These are phyloP conservation scores for Dilophus febrilis DNA, from an alignment of 2,888 invertebrate genomes.

Conservation along the genomic window DNA sequence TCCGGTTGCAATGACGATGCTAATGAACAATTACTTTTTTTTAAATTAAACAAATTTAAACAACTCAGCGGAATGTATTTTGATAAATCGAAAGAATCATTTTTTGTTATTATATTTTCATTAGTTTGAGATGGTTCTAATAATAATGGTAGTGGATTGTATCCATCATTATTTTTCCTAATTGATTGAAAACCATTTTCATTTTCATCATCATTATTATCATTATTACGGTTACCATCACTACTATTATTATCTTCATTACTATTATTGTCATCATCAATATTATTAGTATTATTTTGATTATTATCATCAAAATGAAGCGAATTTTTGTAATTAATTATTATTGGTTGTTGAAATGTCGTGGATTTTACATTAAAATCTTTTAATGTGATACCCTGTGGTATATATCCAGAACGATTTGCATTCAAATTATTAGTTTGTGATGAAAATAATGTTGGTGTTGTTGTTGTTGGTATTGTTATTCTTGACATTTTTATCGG, in stretches of 20 bases:
- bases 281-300: neutral
- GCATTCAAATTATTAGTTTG: constrained; percentile 12
- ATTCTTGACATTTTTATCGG: no score
- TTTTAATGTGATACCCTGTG: constrained; percentile 5
- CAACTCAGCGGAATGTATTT: constrained; percentile 14
- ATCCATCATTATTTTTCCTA: constrained; percentile 1
- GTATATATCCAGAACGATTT: constrained; percentile 1
- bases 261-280: neutral
- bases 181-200: neutral
- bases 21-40: constrained; percentile 1
- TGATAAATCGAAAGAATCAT: constrained; percentile 9
- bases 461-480: no score
- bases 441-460: no score
- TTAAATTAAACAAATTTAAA: no score
- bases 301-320: neutral
- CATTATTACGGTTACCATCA: no score
- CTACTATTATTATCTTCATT: constrained; percentile 1
- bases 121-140: constrained; percentile 5
- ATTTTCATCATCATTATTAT: constrained; percentile 8
- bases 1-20: no score
- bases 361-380: constrained; percentile 9
- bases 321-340: no score
- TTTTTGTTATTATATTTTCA: neutral
- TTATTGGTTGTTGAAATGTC: no score
- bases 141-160: constrained; percentile 13